These are phyloP conservation scores for Mionectes macconnelli DNA, from an alignment of 2,113 vertebrate genomes.

Conservation along the genomic window DNA sequence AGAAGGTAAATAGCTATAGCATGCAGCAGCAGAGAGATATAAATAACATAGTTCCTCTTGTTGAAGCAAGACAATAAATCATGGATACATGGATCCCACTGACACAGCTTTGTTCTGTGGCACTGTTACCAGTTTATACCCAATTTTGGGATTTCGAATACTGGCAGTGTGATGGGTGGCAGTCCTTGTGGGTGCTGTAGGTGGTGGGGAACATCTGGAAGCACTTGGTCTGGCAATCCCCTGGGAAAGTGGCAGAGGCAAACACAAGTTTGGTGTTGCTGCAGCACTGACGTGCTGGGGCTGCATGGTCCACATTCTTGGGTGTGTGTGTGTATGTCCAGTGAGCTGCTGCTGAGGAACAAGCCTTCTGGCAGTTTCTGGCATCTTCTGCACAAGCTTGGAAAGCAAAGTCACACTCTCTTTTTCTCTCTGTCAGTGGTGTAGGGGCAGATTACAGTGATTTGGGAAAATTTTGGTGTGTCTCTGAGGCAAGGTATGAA, in stretches of 20 bases:
- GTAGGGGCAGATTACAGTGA: neutral
- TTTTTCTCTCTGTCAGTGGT: neutral
- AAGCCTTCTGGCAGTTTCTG: neutral
- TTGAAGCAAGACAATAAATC: neutral
- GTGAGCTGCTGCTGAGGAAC: neutral
- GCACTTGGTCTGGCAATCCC: neutral
- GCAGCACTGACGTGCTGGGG: no score
- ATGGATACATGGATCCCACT: neutral
- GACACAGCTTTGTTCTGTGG: neutral
- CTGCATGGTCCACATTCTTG: fast-evolving
- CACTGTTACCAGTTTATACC: neutral
- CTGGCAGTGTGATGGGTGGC: neutral
- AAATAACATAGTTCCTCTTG: neutral
- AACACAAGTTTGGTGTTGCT: fast-evolving
- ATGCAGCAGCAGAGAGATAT: neutral
- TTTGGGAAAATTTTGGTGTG: neutral
- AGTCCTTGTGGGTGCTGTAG: neutral
- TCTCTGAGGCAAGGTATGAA: neutral
- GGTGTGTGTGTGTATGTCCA: neutral
- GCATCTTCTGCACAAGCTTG: neutral
- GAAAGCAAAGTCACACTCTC: neutral
- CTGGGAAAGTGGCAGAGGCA: neutral
- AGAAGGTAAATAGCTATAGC: neutral
- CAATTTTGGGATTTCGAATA: neutral
- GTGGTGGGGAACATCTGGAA: neutral